Evolutionary conservation across 2,113 vertebrate genomes (phyloP).

Genomic region (Lucifuga dentata): DNA sequence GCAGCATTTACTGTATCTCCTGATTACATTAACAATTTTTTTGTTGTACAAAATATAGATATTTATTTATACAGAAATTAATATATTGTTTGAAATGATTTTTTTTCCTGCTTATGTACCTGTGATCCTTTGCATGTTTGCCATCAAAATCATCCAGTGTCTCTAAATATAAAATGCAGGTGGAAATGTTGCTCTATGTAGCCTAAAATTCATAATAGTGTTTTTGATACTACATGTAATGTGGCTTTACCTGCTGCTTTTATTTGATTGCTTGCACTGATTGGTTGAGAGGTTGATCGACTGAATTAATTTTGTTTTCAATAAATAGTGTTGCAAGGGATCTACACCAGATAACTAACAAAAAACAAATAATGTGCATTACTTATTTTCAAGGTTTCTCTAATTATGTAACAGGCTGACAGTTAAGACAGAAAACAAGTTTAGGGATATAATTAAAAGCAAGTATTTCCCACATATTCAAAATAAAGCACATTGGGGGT

Average conservation of each 20-base stretch:
- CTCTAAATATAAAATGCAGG: slow-evolving; percentile 7
- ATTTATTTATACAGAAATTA: slow-evolving; percentile 71
- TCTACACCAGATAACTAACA: not conserved
- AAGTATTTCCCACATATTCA: not conserved
- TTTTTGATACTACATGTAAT: slow-evolving; percentile 1
- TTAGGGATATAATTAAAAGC: slow-evolving; percentile 6
- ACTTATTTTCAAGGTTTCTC: not conserved
- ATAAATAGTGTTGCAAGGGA: not conserved
- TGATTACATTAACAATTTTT: slow-evolving; percentile 68
- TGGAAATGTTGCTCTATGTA: slow-evolving; percentile 18
- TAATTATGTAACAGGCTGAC: slow-evolving; percentile 1
- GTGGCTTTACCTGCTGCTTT: not conserved
- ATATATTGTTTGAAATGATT: slow-evolving; percentile 70
- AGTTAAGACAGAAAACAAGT: slow-evolving; percentile 11
- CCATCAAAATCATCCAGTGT: slow-evolving; percentile 20
- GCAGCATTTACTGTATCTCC: slow-evolving; percentile 50
- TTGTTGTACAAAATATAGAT: slow-evolving; percentile 70
- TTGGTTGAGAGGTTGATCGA: slow-evolving; percentile 8
- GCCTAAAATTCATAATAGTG: slow-evolving; percentile 7
- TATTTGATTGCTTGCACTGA: slow-evolving; percentile 20
- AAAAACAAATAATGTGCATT: not conserved
- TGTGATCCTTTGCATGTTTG: slow-evolving; percentile 37
- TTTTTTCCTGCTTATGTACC: slow-evolving; percentile 68
- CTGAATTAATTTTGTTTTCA: not conserved
- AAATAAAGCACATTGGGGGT: too few species aligned